These are phyloP conservation scores for Euleptes europaea DNA, from an alignment of 2,113 vertebrate genomes.

Conservation along the genomic window DNA sequence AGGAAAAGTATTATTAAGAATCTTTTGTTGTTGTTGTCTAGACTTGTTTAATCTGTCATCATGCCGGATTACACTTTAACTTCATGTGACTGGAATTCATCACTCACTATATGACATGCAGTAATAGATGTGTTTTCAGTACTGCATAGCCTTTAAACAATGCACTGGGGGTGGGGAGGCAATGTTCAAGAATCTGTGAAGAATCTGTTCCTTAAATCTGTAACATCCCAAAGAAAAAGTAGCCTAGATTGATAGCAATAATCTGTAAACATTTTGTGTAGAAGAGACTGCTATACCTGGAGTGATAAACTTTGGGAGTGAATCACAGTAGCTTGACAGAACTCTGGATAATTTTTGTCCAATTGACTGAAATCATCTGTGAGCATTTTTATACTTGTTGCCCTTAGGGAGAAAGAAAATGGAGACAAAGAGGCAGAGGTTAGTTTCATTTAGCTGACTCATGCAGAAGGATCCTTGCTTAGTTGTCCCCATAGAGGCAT, in stretches of 20 bases:
- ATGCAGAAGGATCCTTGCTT: neutral
- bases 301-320: neutral
- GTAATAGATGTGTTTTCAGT: constrained; percentile 60
- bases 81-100: constrained; percentile 58
- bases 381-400: constrained; percentile 20
- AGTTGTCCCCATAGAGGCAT: neutral
- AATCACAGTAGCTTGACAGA: neutral
- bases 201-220: constrained; percentile 20
- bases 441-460: constrained; percentile 50
- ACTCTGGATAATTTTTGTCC: constrained; percentile 9
- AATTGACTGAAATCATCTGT: neutral
- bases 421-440: constrained; percentile 14
- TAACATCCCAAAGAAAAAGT: constrained; percentile 20
- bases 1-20: constrained; percentile 38
- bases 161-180: constrained; percentile 24
- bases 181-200: constrained; percentile 20
- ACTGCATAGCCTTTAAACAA: constrained; percentile 49
- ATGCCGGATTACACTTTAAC: constrained; percentile 63
- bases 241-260: constrained; percentile 2
- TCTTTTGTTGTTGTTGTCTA: constrained; percentile 53
- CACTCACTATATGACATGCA: constrained; percentile 39
- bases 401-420: constrained; percentile 42
- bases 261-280: constrained; percentile 39
- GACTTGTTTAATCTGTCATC: constrained; percentile 62
- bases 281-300: constrained; percentile 25